These are phyloP conservation scores for Pasiphila rectangulata DNA, from an alignment of 2,888 invertebrate species.

Conservation along the genomic window DNA sequence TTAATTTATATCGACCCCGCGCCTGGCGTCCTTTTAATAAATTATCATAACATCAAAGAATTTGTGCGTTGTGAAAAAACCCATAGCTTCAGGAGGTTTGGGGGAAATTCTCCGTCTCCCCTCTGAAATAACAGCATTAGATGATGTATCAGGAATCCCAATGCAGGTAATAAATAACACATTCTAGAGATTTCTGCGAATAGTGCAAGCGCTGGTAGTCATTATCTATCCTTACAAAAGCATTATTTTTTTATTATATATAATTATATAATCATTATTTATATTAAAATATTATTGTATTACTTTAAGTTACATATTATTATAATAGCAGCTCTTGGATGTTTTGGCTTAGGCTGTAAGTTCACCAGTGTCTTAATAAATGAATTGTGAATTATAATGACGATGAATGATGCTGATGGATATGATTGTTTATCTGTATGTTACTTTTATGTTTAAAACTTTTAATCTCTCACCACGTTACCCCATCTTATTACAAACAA, in stretches of 20 bases:
- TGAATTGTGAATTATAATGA: too few relatives aligned
- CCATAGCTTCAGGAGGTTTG: background rate
- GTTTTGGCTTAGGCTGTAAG: too few relatives aligned
- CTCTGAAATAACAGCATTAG: conserved; percentile 48
- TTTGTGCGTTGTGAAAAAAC: conserved; percentile 38
- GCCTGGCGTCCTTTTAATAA: conserved; percentile 54
- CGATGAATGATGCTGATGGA: too few relatives aligned
- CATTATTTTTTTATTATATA: background rate
- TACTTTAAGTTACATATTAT: too few relatives aligned
- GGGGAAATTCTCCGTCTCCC: conserved; percentile 9
- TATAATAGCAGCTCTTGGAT: too few relatives aligned
- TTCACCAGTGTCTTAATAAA: too few relatives aligned
- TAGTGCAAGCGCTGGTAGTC: background rate
- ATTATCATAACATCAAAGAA: conserved; percentile 55
- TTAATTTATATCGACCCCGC: conserved; percentile 29
- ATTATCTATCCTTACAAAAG: background rate
- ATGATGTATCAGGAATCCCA: conserved; percentile 32
- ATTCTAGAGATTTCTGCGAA: conserved; percentile 17
- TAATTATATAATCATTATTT: too few relatives aligned
- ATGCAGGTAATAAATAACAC: conserved; percentile 35
- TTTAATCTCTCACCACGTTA: too few relatives aligned
- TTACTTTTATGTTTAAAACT: too few relatives aligned
- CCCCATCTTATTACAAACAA: too few relatives aligned
- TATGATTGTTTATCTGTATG: too few relatives aligned
- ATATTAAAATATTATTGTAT: too few relatives aligned